phyloP scores from a whole-genome alignment of 2,113 vertebrate genomes.

The Pachycephala philippinensis region DNA sequence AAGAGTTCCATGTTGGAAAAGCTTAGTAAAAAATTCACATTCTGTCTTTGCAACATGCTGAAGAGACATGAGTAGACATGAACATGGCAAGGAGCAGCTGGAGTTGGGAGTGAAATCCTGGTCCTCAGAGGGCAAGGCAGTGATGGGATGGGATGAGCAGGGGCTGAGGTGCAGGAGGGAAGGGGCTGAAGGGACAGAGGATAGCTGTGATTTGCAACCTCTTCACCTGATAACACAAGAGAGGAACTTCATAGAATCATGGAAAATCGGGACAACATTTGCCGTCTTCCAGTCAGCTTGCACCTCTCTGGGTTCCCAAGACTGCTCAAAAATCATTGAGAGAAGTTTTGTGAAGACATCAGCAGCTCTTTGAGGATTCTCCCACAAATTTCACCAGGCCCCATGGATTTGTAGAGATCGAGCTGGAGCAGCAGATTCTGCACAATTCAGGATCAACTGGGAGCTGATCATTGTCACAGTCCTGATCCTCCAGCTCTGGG shows the following conservation, averaged over 20 bases:
- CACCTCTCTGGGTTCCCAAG: not conserved
- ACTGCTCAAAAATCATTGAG: not conserved
- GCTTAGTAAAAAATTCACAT: not conserved
- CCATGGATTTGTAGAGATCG: not conserved
- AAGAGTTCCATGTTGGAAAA: not conserved
- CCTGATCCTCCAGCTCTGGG: not conserved
- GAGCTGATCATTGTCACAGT: not conserved
- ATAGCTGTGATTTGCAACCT: not conserved
- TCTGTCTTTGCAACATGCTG: not conserved
- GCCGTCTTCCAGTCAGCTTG: not conserved
- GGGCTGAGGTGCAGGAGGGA: not conserved
- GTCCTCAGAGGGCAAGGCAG: not conserved
- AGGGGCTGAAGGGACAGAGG: not conserved
- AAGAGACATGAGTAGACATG: not conserved
- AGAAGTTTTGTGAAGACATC: not conserved
- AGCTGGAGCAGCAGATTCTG: not conserved
- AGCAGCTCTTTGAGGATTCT: not conserved
- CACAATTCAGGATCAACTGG: not conserved
- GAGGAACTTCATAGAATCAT: not conserved
- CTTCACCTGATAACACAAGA: not conserved
- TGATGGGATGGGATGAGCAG: not conserved
- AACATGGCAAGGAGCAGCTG: not conserved
- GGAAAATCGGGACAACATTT: rapidly evolving
- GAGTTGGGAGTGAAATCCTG: not conserved
- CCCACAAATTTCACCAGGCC: not conserved